Conservation (phyloP, 2,113 vertebrate species). For the Ammodytes marinus region DNA sequence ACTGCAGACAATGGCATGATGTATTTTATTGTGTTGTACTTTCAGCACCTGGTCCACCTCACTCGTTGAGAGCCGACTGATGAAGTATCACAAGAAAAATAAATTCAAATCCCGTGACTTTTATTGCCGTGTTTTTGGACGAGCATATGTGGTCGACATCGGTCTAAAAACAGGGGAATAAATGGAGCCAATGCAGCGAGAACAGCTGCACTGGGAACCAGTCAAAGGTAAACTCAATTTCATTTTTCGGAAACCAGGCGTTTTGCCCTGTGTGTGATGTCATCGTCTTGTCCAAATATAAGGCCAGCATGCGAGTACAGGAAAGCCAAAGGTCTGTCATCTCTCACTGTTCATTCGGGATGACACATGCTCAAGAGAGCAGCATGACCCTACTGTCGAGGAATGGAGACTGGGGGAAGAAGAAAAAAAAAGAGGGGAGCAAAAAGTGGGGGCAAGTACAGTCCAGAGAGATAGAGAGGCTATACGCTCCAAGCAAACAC, state of each 20-base stretch:
- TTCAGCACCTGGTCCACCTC: constrained; percentile 60
- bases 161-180: constrained; percentile 49
- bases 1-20: constrained; percentile 26
- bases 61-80: constrained; percentile 66
- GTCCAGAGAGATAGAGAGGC: constrained; percentile 43
- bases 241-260: constrained; percentile 68
- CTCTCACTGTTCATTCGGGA: constrained; percentile 75
- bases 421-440: constrained; percentile 14
- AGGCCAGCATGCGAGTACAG: constrained; percentile 44
- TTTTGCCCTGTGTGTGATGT: constrained; percentile 81
- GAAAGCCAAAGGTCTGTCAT: constrained; percentile 74
- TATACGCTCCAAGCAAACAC: constrained; percentile 45
- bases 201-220: constrained; percentile 74
- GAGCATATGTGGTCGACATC: constrained; percentile 75
- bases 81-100: constrained; percentile 69
- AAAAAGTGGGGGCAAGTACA: constrained; percentile 38
- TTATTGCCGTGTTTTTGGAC: constrained; percentile 65
- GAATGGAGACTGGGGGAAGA: constrained; percentile 67
- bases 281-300: constrained; percentile 77
- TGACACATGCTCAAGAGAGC: constrained; percentile 69
- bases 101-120: constrained; percentile 69
- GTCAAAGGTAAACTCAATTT: constrained; percentile 63
- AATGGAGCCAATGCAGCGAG: constrained; percentile 66
- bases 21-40: constrained; percentile 29
- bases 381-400: constrained; percentile 73